Evolutionary conservation across 2,888 invertebrate species (phyloP), one percentile per base, ranked within the genome.

Genomic region (Andrena dorsata): DNA sequence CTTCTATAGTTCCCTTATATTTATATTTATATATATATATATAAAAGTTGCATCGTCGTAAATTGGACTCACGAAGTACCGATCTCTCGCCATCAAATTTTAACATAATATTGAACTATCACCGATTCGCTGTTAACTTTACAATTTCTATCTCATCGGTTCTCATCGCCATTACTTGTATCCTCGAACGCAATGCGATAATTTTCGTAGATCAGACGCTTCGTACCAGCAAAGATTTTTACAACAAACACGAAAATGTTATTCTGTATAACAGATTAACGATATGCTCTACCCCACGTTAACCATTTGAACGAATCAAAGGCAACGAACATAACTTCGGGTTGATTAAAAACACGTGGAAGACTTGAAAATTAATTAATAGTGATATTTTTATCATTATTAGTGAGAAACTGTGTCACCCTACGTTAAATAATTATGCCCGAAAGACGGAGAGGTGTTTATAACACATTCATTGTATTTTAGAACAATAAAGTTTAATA

Each of bases 191-290:
- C 2, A 20, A 4, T 26, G 63, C 23, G n/a, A 6, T 2, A 30
- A 73, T 20, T 53, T 51, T 32, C 16, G 30, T 23, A 6, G 26
- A 20, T 35, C 49, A n/a, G 20, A 58, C 23, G 2, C 5, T 61
- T 49, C 26, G 10, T 56, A 53, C n/a, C 30, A n/a, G 26, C 23
- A 60, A 74, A 51, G 7, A 49, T 32, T 71, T 20, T 74, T 74
- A 86, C 5, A 65, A 75, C 69, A 66, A 73, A 82, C 16, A 41
- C 16, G 16, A 60, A 47, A 70, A 16, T 65, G 61, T 78, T 70
- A 77, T 76, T 73, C 35, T 66, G 13, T 77, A 76, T 80, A n/a
- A 79, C 84, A 86, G 76, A 84, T 61, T 63, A 56, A 76, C 69
- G n/a, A 72, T 76, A 76, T 76, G 49, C 69, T 82, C 74, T 80